Percentiles rank a stretch among this genome's conserved stretches.
Conservation (phyloP, 2,113 vertebrate genomes). For the Oncorhynchus nerka region DNA sequence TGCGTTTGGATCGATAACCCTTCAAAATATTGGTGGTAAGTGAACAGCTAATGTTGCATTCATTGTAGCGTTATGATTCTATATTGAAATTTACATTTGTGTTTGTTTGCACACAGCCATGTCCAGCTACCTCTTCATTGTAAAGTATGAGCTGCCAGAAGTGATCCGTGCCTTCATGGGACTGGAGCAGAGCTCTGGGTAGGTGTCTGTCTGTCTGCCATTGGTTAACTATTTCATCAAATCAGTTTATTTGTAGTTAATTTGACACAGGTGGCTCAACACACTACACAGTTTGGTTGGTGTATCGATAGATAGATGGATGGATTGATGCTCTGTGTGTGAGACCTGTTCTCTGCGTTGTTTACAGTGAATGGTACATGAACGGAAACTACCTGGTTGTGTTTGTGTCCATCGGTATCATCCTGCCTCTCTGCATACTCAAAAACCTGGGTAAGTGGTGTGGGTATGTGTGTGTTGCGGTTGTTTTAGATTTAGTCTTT, state of each 20-base stretch:
- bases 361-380: constrained; percentile 90
- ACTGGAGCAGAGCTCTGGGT: constrained; percentile 88
- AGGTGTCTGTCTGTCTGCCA: constrained; percentile 37
- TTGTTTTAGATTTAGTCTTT: not conserved
- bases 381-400: constrained; percentile 95
- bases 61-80: constrained; percentile 69
- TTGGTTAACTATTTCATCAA: not conserved
- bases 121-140: constrained; percentile 99
- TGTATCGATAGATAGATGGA: not conserved
- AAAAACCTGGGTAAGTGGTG: constrained; percentile 88
- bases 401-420: constrained; percentile 88
- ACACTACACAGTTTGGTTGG: too few species aligned
- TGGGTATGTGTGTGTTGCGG: not conserved
- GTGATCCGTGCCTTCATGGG: constrained; percentile 89
- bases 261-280: too few species aligned
- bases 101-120: constrained; percentile 79
- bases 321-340: not conserved
- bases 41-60: not conserved
- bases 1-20: constrained; percentile 87
- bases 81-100: not conserved
- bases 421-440: constrained; percentile 91
- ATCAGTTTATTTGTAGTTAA: not conserved
- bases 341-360: constrained; percentile 9
- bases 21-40: constrained; percentile 97
- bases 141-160: constrained; percentile 97